Evolutionary conservation across 2,113 vertebrate species (phyloP), one percentile per base, ranked within the genome.

Genomic region (Odobenus rosmarus): DNA sequence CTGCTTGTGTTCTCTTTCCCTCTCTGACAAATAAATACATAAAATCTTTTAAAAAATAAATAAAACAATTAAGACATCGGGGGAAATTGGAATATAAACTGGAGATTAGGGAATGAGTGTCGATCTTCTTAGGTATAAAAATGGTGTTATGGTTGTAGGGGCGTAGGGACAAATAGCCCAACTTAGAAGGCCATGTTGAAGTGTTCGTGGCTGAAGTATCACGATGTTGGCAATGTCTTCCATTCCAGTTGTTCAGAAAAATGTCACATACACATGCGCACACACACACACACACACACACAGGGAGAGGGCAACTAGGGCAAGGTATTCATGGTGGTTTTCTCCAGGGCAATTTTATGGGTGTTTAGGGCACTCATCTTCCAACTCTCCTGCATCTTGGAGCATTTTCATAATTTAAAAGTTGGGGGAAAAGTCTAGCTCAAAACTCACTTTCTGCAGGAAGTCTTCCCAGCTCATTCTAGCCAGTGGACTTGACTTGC

Each of bases 401-500:
- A 55, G 23, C 36, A 9, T 23, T 69, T 42, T 76, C 14, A 4
- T 19, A 61, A 82, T 87, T 55, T 82, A 77, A 57, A 67, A n/a
- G 28, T 31, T 89, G 72, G 39, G 64, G 39, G 13, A 49, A 51
- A 72, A 67, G 49, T n/a, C 87, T 33, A 10, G 62, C 79, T 76
- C 24, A 69, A 36, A 59, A 53, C n/a, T 67, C 62, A 3, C 49
- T 62, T 23, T 92, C 49, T 42, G 4, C 18, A 46, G 49, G 15
- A 51, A 59, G 55, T 39, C 57, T 26, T 71, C 76, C 5, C 39
- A 3, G 12, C 4, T 31, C 11, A 0, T 31, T 23, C 93, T 10
- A 0, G 5, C 39, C 4, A 0, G 13, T 3, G 1, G 42, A 62
- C 14, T 9, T 4, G 7, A 19, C 4, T 42, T 42, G 33, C 14